These are phyloP conservation scores for Mormyrops boulengeri DNA, from an alignment of 2,797 vertebrate species.

Conservation along the genomic window DNA sequence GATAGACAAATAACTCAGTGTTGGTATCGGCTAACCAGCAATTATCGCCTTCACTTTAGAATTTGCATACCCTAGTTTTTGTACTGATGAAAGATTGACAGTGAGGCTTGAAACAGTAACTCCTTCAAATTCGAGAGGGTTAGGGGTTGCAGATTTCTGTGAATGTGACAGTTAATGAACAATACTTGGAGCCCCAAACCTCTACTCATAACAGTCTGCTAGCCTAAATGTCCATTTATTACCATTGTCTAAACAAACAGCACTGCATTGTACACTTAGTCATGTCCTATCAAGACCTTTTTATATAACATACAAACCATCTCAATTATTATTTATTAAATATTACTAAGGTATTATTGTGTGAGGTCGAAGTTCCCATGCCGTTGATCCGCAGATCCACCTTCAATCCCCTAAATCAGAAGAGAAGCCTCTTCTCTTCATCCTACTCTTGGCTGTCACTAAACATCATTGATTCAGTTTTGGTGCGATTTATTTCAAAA, in stretches of 20 bases:
- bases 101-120: not conserved
- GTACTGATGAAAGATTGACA: not conserved
- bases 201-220: not conserved
- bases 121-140: not conserved
- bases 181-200: not conserved
- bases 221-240: not conserved
- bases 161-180: not conserved
- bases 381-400: no score
- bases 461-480: not conserved
- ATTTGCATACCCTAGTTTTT: not conserved
- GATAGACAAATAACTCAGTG: not conserved
- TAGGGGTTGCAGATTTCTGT: not conserved
- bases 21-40: not conserved
- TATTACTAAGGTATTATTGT: no score
- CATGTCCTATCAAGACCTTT: not conserved
- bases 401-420: no score
- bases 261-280: not conserved
- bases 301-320: not conserved
- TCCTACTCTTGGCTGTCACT: not conserved
- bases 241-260: not conserved
- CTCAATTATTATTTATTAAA: not conserved
- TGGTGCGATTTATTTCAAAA: not conserved
- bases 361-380: no score
- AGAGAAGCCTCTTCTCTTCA: not conserved
- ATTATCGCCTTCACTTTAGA: not conserved